Base-by-base conservation (phyloP, 2,888 invertebrate species). In the Scrobipalpa costella region DNA sequence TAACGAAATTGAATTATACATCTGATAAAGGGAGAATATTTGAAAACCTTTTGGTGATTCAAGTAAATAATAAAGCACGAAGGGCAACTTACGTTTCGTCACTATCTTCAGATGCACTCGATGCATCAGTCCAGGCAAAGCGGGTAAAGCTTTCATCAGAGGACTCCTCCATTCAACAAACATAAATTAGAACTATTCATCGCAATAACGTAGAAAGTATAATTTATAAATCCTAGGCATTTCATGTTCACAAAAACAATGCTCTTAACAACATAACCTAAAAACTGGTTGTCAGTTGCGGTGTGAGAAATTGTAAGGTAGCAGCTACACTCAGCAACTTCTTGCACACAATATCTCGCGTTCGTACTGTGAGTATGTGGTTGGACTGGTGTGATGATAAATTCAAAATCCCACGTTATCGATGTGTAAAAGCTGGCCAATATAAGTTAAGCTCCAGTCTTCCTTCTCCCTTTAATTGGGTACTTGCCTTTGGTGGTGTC, bases 281-380 rank as follows among this genome's bases (percentile, higher is more conserved):
- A 15, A 47, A 47, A n/a, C n/a, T n/a, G 17, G 40, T 13, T 40
- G 13, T 40, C n/a, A n/a, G n/a, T n/a, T n/a, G n/a, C n/a, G n/a
- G n/a, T n/a, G n/a, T n/a, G n/a, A n/a, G n/a, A n/a, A n/a, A n/a
- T n/a, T n/a, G n/a, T n/a, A n/a, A n/a, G n/a, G 7, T 77, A 99
- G 94, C 63, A 99, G 96, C 93, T 98, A 99, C 71, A 98, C 98
- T 84, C 99, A 2, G 11, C 38, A 38, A 99, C 69, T 99, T 98
- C 91, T 98, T 99, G n/a, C n/a, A n/a, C n/a, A n/a, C n/a, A n/a
- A n/a, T n/a, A n/a, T n/a, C n/a, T n/a, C n/a, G n/a, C n/a, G n/a
- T n/a, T n/a, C n/a, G n/a, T n/a, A n/a, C n/a, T n/a, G n/a, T n/a
- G n/a, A n/a, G n/a, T n/a, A n/a, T n/a, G n/a, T n/a, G n/a, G n/a